Base-by-base conservation (phyloP, 2,888 invertebrate species). In the Spisula subtruncata region DNA sequence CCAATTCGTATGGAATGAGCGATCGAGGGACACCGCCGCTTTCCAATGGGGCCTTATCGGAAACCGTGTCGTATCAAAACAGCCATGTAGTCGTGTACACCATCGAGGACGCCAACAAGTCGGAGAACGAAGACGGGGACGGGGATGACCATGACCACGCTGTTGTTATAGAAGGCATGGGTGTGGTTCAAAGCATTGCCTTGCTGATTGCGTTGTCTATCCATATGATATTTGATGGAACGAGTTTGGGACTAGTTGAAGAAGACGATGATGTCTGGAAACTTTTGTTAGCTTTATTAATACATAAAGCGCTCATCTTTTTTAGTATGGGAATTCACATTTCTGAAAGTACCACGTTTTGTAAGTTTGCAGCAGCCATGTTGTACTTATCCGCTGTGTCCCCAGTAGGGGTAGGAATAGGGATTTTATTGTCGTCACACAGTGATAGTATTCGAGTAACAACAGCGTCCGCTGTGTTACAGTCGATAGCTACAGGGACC, bases 191-290 rank as follows among this genome's bases (percentile, higher is more conserved):
- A 16, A 96, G 97, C 0, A 87, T 97, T 16, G 93, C 97, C 25
- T 96, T 97, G 16, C 95, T 97, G 5, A 90, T 97, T 20, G 97
- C 97, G 18, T 95, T 97, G 0, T 97, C 97, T 1, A 93, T 97
- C 1, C 97, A 97, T 94, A 97, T 97, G 10, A 94, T 97, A 14
- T 97, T 97, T 93, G 97, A 97, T 94, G 97, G 97, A 2, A 94
- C 97, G 79, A 97, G 97, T 12, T 95, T 97, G 86, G 97, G 97
- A 0, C 95, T 97, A 14, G 97, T 97, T 91, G 84, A 93, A 5
- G 94, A 94, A 46, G 89, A 91, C 0, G 54, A 85, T 1, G 89
- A 91, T n/a, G 94, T 94, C 10, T 89, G 97, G 89, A 95, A 97
- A 91, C 95, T 94, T 20, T 82, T 94, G 20, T 51, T 97, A 16